These are phyloP conservation scores for Onychostoma macrolepis DNA, from an alignment of 2,113 vertebrate species.

Conservation along the genomic window DNA sequence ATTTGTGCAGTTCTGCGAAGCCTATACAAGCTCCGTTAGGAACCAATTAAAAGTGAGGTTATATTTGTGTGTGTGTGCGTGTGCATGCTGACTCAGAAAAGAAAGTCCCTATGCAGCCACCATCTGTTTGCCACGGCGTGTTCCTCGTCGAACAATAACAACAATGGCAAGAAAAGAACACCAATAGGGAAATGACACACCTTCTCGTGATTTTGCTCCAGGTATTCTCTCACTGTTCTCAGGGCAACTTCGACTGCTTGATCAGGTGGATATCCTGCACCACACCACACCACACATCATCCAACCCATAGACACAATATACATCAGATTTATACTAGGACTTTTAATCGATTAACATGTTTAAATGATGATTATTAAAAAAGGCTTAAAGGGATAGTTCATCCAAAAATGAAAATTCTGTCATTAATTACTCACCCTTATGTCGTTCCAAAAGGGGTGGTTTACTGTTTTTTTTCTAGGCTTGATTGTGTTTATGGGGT, in stretches of 20 bases:
- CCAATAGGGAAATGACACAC: conserved; percentile 67
- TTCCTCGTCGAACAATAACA: conserved; percentile 73
- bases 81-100: conserved; percentile 46
- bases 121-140: conserved; percentile 50
- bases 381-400: background rate
- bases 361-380: background rate
- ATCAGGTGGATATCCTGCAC: conserved; percentile 76
- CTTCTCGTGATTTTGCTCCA: conserved; percentile 75
- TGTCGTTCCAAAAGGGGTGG: background rate
- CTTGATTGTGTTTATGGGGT: too few relatives aligned
- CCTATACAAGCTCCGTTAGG: conserved; percentile 67
- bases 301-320: background rate
- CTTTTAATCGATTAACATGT: background rate
- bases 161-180: conserved; percentile 74
- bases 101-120: conserved; percentile 57
- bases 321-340: background rate
- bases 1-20: conserved; percentile 59
- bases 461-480: too few relatives aligned
- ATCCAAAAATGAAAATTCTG: too few relatives aligned
- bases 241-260: conserved; percentile 76
- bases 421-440: too few relatives aligned
- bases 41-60: conserved; percentile 77
- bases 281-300: conserved; percentile 15
- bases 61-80: conserved; percentile 51
- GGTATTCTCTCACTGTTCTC: conserved; percentile 76